Base-by-base conservation (phyloP, 2,113 vertebrate species). In the Dermatemys mawii region DNA sequence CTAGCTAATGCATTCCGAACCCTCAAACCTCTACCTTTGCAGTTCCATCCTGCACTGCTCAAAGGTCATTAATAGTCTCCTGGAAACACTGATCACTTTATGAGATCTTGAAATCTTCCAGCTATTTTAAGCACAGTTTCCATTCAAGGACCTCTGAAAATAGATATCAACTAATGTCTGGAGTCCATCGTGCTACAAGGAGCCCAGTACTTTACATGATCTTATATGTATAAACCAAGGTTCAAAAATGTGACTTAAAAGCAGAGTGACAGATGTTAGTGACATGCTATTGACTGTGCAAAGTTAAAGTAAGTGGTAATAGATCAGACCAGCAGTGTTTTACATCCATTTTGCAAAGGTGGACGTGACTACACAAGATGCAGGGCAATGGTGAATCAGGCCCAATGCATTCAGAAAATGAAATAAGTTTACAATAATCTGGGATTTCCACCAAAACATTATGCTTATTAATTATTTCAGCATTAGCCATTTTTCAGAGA, bases 401-500 rank as follows among this genome's bases (percentile, higher is more conserved):
- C 41, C 38, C 41, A 75, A 13, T 44, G 41, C 38, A 75, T 75
- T 44, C 38, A 75, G 41, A 75, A 73, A 75, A 75, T 44, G 41
- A 14, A 75, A 75, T 75, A 44, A 21, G 3, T 26, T 67, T 19
- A 67, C 35, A 44, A 26, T 44, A 75, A 41, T 44, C 41, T 27
- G 24, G 70, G 41, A 24, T 44, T 26, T 75, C 35, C 63, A n/a
- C 35, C 35, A 21, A n/a, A 8, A 21, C 8, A 67, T 63, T 35
- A 35, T 22, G 38, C 22, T 5, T 73, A 35, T 67, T 78, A 26
- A 22, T 4, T 85, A 38, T 83, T 67, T 87, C 76, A 78, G 24
- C 7, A 78, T 78, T 41, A 81, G n/a, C 51, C 86, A 46, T 11
- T 93, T 60, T 84, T 90, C 79, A 93, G 54, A 88, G 86, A 75